Evolutionary conservation across 2,888 invertebrate species (phyloP).

Genomic region (Antheraea yamamai): DNA sequence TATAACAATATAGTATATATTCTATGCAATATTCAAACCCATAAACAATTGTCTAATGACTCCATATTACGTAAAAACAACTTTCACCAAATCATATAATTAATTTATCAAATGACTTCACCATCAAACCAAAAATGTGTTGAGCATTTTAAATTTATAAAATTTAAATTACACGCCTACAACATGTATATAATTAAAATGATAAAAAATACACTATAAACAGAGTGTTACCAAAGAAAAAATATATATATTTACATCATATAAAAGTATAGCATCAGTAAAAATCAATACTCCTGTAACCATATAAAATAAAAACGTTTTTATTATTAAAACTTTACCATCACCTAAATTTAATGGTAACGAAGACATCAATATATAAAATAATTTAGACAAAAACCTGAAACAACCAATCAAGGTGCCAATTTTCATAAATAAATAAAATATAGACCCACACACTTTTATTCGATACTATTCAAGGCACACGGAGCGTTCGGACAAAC

Average conservation of each 20-base stretch:
- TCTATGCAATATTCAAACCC: constrained; percentile 40
- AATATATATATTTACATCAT: constrained; percentile 16
- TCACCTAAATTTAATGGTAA: constrained; percentile 34
- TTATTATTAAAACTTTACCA: constrained; percentile 24
- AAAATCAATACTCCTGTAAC: constrained; percentile 7
- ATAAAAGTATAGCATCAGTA: constrained; percentile 10
- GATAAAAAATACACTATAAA: constrained; percentile 12
- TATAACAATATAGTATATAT: constrained; percentile 37
- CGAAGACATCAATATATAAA: constrained; percentile 23
- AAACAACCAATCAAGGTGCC: not conserved
- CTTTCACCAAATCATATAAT: constrained; percentile 58
- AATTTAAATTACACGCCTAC: constrained; percentile 1
- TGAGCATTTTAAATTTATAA: constrained; percentile 60
- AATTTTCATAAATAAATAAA: not conserved
- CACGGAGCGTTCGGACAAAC: not conserved
- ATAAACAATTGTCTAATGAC: constrained; percentile 45
- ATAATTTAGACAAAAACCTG: constrained; percentile 13
- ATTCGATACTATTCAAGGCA: not conserved
- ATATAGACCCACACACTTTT: not conserved
- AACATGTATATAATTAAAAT: constrained; percentile 11
- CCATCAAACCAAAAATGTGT: constrained; percentile 60
- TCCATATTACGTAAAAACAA: constrained; percentile 43
- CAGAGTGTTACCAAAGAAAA: constrained; percentile 4
- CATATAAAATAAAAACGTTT: constrained; percentile 7
- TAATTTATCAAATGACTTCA: constrained; percentile 37